These are phyloP conservation scores for Drosophila sucinea DNA, from an alignment of 1,140 invertebrate genomes.

Conservation along the genomic window DNA sequence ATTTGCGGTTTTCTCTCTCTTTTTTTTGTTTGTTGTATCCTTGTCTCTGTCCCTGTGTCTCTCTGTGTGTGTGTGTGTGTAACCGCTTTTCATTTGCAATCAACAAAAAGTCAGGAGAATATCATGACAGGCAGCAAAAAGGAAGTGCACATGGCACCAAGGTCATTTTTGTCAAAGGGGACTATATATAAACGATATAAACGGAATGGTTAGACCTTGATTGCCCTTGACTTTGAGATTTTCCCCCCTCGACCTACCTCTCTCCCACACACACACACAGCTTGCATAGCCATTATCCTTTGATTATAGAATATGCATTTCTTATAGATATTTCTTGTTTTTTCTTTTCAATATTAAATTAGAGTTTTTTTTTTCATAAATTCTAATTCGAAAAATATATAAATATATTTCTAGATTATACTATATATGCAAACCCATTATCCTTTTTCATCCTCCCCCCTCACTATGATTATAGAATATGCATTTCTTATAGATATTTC, in stretches of 20 bases:
- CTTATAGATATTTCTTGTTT: no score
- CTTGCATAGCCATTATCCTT: not conserved
- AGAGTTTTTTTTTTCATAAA: no score
- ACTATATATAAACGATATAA: constrained; percentile 45
- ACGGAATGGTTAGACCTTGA: constrained; percentile 8
- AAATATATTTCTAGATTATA: no score
- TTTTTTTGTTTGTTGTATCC: constrained; percentile 16
- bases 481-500: no score
- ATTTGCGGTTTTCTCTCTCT: constrained; percentile 28
- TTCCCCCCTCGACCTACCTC: not conserved
- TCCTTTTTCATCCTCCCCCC: no score
- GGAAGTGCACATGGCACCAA: constrained; percentile 34
- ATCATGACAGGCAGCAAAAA: constrained; percentile 40
- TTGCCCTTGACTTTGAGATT: constrained; percentile 47
- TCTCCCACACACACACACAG: no score
- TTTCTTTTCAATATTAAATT: no score
- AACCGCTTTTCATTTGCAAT: constrained; percentile 56
- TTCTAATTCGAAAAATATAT: no score
- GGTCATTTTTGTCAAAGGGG: constrained; percentile 30
- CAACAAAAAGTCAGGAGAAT: constrained; percentile 40
- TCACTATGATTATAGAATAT: no score
- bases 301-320: no score
- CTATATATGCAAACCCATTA: no score
- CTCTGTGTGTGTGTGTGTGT: constrained; percentile 11
- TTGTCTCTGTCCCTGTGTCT: not conserved